Percentiles rank a stretch among this genome's conserved stretches.
Evolutionary conservation across 2,113 vertebrate genomes (phyloP).

Genomic region (Perca schrenkii): DNA sequence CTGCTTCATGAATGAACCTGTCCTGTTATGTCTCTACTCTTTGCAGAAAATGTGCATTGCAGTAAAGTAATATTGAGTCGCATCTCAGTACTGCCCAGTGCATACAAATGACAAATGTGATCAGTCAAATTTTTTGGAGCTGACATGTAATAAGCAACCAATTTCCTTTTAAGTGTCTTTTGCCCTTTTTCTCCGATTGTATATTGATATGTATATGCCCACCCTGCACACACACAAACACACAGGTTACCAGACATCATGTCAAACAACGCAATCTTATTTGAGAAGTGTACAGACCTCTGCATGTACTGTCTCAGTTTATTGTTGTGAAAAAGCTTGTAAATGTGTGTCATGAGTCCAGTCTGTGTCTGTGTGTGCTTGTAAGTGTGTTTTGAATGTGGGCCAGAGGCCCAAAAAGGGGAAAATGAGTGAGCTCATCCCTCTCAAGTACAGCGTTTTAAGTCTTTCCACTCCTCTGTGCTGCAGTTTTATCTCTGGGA

Average conservation of each 20-base stretch:
- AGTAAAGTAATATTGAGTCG: background rate
- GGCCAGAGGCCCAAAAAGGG: conserved; percentile 61
- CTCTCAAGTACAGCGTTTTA: conserved; percentile 52
- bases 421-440: conserved; percentile 70
- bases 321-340: conserved; percentile 42
- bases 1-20: conserved; percentile 32
- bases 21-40: background rate
- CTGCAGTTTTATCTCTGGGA: conserved; percentile 74
- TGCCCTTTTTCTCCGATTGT: background rate
- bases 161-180: background rate
- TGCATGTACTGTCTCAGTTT: conserved; percentile 18
- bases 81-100: too few species aligned
- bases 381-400: conserved; percentile 48
- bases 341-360: conserved; percentile 40
- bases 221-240: background rate
- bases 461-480: conserved; percentile 64
- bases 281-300: background rate
- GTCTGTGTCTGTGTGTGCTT: conserved; percentile 32
- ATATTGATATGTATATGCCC: too few species aligned
- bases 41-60: background rate
- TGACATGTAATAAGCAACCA: background rate
- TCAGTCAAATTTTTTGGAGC: background rate
- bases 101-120: background rate
- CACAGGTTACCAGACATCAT: conserved; percentile 7
- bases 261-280: conserved; percentile 12